These are phyloP conservation scores for Lanistes nyassanus DNA, from an alignment of 1,140 invertebrate species.

Conservation along the genomic window DNA sequence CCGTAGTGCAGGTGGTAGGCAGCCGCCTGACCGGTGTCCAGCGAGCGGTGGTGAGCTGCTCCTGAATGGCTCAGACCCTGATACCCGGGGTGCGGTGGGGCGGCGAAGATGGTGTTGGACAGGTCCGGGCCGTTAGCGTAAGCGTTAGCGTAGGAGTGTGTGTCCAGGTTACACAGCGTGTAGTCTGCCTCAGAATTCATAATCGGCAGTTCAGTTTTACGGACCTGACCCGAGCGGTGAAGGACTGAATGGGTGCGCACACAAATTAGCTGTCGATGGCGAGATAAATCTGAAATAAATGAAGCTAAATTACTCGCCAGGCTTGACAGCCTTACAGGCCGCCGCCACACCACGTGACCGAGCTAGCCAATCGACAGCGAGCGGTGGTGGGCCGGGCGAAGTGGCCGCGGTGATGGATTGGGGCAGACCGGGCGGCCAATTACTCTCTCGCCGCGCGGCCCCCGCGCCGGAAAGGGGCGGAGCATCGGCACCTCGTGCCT, in stretches of 20 bases:
- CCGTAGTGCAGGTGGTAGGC: constrained; percentile 40
- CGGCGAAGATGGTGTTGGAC: constrained; percentile 29
- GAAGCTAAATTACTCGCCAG: constrained; percentile 60
- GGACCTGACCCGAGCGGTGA: constrained; percentile 26
- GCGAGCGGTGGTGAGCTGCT: constrained; percentile 38
- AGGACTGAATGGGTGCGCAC: constrained; percentile 33
- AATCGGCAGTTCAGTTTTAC: constrained; percentile 22
- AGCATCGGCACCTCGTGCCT: too few relatives aligned
- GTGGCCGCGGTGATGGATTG: constrained; percentile 20
- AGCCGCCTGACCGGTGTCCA: constrained; percentile 56
- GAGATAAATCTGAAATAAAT: constrained; percentile 65
- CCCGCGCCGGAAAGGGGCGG: too few relatives aligned
- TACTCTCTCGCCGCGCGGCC: constrained; percentile 7
- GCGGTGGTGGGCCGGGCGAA: neutral
- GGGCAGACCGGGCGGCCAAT: constrained; percentile 6
- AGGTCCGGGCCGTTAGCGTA: constrained; percentile 36
- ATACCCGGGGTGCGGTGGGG: constrained; percentile 10
- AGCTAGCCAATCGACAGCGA: constrained; percentile 47
- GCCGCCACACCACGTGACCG: constrained; percentile 50
- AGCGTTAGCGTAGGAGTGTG: constrained; percentile 50
- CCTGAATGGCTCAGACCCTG: constrained; percentile 13
- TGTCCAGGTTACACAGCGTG: constrained; percentile 58
- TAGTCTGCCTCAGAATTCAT: constrained; percentile 60
- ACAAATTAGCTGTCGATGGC: constrained; percentile 59
- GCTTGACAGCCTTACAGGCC: constrained; percentile 57